These are phyloP conservation scores for Paedocypris sp. DNA, from an alignment of 2,113 vertebrate species.

Conservation along the genomic window DNA sequence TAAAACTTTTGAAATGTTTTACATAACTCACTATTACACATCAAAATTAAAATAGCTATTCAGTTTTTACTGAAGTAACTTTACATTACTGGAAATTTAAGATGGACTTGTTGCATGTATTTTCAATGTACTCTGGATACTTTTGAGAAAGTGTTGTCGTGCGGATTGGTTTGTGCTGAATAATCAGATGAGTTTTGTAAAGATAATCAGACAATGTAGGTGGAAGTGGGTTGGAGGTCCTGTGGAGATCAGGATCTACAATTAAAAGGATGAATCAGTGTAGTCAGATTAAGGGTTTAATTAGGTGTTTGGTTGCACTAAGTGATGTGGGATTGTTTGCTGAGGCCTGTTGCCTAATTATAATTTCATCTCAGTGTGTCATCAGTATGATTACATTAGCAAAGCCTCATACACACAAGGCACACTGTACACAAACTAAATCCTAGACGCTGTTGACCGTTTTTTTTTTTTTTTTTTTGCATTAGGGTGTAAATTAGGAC, in stretches of 20 bases:
- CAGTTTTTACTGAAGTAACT: no score
- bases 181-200: not conserved
- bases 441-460: not conserved
- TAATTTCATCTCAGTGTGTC: not conserved
- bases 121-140: no score
- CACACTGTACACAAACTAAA: not conserved
- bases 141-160: not conserved
- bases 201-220: not conserved
- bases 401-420: constrained; percentile 1
- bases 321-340: not conserved
- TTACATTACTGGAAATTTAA: no score
- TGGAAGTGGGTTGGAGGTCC: not conserved
- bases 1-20: no score
- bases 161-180: not conserved
- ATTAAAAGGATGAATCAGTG: constrained; percentile 4
- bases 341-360: constrained; percentile 9
- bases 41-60: no score
- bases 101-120: no score
- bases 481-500: no score
- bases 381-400: constrained; percentile 10
- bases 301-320: not conserved
- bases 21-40: no score
- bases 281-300: not conserved
- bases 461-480: no score
- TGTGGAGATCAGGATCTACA: not conserved